Conservation (phyloP, 2,888 invertebrate species). For the Sepiola atlantica region DNA sequence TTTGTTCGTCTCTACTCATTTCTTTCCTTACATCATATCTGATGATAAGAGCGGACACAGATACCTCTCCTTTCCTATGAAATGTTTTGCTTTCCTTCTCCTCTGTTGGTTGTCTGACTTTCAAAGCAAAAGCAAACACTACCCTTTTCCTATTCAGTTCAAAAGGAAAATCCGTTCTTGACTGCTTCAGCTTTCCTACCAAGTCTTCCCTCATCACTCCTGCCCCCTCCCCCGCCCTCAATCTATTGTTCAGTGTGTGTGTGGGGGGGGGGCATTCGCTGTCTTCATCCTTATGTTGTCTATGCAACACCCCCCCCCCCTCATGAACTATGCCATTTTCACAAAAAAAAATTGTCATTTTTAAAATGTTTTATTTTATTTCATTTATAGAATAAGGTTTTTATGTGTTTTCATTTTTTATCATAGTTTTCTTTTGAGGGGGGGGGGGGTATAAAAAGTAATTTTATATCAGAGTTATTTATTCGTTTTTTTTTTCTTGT, state of each 20-base stretch:
- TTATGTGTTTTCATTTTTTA: neutral
- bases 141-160: too few relatives aligned
- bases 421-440: neutral
- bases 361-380: neutral
- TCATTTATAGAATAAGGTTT: neutral
- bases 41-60: neutral
- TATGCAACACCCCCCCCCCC: neutral
- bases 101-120: neutral
- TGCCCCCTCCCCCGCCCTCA: neutral
- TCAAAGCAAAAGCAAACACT: neutral
- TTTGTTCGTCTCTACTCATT: neutral
- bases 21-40: neutral
- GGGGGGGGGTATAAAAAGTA: neutral
- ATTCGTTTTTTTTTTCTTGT: too few relatives aligned
- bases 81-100: too few relatives aligned
- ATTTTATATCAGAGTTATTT: too few relatives aligned
- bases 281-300: neutral
- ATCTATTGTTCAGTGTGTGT: neutral
- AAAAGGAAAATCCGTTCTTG: neutral
- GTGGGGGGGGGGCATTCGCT: rapidly evolving
- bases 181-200: neutral
- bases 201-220: neutral
- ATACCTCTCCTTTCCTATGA: neutral
- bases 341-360: neutral
- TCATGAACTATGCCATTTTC: neutral